Conservation (phyloP, 2,888 invertebrate genomes). For the Aleiodes alternator region DNA sequence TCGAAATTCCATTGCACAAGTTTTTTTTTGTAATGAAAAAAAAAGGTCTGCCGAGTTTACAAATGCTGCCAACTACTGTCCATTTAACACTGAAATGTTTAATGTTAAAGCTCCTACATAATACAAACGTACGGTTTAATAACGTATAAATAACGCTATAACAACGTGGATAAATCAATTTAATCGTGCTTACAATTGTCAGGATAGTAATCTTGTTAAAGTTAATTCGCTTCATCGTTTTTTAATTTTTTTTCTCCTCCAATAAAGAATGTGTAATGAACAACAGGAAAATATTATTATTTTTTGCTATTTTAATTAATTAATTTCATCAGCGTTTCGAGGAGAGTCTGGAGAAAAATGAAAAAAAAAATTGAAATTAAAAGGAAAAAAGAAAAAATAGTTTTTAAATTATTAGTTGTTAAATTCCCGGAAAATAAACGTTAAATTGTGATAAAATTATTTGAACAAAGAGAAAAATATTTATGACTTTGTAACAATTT, state of each 20-base stretch:
- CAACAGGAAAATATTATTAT: background rate
- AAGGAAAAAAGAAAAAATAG: too few relatives aligned
- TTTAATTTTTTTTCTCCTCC: constrained; percentile 11
- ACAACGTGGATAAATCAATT: constrained; percentile 66
- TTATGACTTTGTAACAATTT: too few relatives aligned
- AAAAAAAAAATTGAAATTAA: too few relatives aligned
- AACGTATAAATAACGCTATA: constrained; percentile 60
- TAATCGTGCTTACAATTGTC: constrained; percentile 64
- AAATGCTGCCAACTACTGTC: constrained; percentile 2
- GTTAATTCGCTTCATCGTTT: constrained; percentile 47
- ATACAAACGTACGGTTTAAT: constrained; percentile 35
- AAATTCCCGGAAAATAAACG: constrained; percentile 13
- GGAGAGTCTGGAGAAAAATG: too few relatives aligned
- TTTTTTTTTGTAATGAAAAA: too few relatives aligned
- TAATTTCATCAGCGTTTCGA: background rate
- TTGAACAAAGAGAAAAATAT: too few relatives aligned
- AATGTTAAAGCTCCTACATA: background rate
- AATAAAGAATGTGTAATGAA: background rate
- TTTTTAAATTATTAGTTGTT: constrained; percentile 5
- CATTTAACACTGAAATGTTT: background rate
- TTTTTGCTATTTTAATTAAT: background rate
- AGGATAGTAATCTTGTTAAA: constrained; percentile 57
- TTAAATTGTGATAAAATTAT: too few relatives aligned
- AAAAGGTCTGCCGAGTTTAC: background rate
- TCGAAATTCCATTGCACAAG: constrained; percentile 59